These are phyloP conservation scores for Astatotilapia flaviijosephi DNA, from an alignment of 2,113 vertebrate species.

Conservation along the genomic window DNA sequence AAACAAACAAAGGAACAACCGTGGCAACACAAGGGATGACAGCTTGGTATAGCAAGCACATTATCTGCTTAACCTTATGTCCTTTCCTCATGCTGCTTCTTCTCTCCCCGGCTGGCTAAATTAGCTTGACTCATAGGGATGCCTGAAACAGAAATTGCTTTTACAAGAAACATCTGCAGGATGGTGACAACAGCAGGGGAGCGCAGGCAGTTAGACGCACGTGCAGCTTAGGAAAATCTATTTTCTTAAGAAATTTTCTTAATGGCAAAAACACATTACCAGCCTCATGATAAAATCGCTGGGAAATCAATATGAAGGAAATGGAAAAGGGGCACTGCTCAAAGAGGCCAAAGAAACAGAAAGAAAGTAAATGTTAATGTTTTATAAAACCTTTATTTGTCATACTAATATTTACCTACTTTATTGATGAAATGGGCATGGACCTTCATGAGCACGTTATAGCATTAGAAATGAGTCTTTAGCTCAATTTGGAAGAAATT, in stretches of 20 bases:
- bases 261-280: constrained; percentile 22
- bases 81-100: constrained; percentile 46
- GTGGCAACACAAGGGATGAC: neutral
- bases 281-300: constrained; percentile 1
- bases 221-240: neutral
- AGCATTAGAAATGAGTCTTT: neutral
- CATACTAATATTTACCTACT: neutral
- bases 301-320: constrained; percentile 46
- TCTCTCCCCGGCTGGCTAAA: constrained; percentile 61
- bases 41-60: constrained; percentile 49
- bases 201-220: neutral
- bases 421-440: neutral
- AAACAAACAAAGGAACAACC: constrained; percentile 51
- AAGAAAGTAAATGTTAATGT: neutral
- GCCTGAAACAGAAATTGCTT: constrained; percentile 62
- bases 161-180: constrained; percentile 34
- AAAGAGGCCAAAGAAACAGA: neutral
- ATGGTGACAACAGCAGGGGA: constrained; percentile 12
- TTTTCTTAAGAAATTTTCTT: constrained; percentile 4
- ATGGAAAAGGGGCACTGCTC: constrained; percentile 4
- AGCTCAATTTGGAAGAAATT: neutral
- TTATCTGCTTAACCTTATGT: constrained; percentile 70
- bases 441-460: neutral
- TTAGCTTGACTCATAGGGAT: constrained; percentile 51
- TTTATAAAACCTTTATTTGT: neutral